phyloP scores from a whole-genome alignment of 2,888 invertebrate species.

The Sphinx pinastri region DNA sequence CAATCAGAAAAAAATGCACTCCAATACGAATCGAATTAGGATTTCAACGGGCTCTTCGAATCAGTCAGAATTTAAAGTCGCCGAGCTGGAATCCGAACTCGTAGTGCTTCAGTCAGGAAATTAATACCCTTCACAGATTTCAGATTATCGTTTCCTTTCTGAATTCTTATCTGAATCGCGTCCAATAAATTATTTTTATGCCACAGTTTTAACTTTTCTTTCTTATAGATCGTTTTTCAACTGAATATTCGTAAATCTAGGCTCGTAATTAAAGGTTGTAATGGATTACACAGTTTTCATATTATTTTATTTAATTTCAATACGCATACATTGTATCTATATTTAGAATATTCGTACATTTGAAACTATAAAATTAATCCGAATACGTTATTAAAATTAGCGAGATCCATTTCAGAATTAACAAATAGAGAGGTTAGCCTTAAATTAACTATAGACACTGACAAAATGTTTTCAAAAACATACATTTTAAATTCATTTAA shows the following conservation, averaged over 20 bases:
- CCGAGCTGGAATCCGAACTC: neutral
- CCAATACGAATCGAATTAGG: constrained; percentile 7
- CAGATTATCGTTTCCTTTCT: neutral
- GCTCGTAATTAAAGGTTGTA: constrained; percentile 16
- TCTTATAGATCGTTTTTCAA: neutral
- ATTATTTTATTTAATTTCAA: constrained; percentile 19
- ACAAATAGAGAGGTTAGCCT: neutral
- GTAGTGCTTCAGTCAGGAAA: neutral
- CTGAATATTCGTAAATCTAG: neutral
- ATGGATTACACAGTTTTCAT: constrained; percentile 20
- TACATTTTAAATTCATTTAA: constrained; percentile 2
- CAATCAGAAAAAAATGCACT: neutral
- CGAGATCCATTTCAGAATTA: neutral
- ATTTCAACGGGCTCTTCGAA: constrained; percentile 1
- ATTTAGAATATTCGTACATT: constrained; percentile 24
- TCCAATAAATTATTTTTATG: neutral
- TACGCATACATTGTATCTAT: constrained; percentile 21
- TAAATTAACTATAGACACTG: neutral
- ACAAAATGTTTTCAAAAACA: neutral
- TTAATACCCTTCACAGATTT: constrained; percentile 1
- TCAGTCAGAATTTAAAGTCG: constrained; percentile 1
- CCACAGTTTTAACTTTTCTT: neutral
- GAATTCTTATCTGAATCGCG: neutral
- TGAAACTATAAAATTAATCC: constrained; percentile 3
- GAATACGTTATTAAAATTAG: neutral